A percentile compares a stretch with the other conserved stretches of the same genome.
Evolutionary conservation across 2,888 invertebrate genomes (phyloP).

Genomic region (Lithophane leautieri): DNA sequence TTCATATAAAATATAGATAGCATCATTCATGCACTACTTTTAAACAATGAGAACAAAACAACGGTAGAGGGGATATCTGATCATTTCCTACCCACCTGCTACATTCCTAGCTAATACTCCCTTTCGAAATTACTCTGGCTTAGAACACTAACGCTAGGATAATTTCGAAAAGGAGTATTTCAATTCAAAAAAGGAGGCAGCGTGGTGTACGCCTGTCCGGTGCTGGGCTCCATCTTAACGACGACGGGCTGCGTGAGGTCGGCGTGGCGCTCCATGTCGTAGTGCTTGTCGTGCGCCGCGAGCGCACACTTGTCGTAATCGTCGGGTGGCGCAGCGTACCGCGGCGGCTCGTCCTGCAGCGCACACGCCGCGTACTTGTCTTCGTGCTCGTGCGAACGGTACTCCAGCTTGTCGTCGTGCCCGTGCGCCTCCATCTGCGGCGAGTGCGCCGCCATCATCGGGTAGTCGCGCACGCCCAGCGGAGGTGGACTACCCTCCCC

Average conservation of each 20-base stretch:
- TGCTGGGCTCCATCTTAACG: slow-evolving; percentile 90
- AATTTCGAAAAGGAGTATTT: slow-evolving; percentile 91
- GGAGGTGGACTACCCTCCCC: slow-evolving; percentile 92
- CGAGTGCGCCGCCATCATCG: slow-evolving; percentile 92
- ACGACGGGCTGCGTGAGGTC: slow-evolving; percentile 86
- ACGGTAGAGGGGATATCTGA: slow-evolving; percentile 19
- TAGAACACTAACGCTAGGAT: slow-evolving; percentile 73
- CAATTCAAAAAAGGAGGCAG: slow-evolving; percentile 95
- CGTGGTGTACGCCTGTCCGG: slow-evolving; percentile 91
- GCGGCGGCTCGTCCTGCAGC: slow-evolving; percentile 87
- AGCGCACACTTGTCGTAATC: slow-evolving; percentile 92
- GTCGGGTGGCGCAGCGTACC: slow-evolving; percentile 90
- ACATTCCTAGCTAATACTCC: slow-evolving; percentile 80
- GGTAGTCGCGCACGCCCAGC: slow-evolving; percentile 91
- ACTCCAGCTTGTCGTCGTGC: slow-evolving; percentile 88
- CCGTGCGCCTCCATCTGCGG: slow-evolving; percentile 90
- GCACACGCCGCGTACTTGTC: slow-evolving; percentile 88
- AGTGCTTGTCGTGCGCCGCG: slow-evolving; percentile 87
- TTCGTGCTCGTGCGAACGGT: slow-evolving; percentile 85
- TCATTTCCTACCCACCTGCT: slow-evolving; percentile 6
- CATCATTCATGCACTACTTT: slow-evolving; percentile 29
- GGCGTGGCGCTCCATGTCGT: slow-evolving; percentile 85
- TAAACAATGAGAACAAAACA: slow-evolving; percentile 52
- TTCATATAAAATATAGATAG: slow-evolving; percentile 54
- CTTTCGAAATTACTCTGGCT: slow-evolving; percentile 86